These are phyloP conservation scores for Bombus balteatus DNA, from an alignment of 1,140 invertebrate species.

Conservation along the genomic window DNA sequence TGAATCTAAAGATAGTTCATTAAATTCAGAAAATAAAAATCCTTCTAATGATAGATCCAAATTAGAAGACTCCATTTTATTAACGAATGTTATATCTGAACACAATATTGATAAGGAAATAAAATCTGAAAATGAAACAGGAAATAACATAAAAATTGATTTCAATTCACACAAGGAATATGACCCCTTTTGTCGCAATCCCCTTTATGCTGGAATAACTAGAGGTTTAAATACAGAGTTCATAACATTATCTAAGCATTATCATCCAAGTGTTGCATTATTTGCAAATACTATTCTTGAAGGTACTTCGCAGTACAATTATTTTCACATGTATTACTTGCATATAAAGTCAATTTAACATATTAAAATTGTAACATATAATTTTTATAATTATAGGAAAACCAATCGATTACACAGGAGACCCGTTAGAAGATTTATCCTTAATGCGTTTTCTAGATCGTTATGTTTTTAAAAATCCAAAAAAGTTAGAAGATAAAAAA, in stretches of 20 bases:
- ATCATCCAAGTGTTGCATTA: conserved; percentile 94
- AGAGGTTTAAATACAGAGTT: conserved; percentile 89
- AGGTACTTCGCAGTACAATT: conserved; percentile 77
- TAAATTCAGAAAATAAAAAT: conserved; percentile 27
- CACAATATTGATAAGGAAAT: conserved; percentile 21
- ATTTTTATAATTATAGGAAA: conserved; percentile 82
- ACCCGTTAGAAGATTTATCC: conserved; percentile 96
- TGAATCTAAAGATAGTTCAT: conserved; percentile 55
- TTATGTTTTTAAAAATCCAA: conserved; percentile 98
- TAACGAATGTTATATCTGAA: conserved; percentile 71
- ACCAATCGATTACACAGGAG: conserved; percentile 92
- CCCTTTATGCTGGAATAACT: conserved; percentile 90
- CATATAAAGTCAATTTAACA: not conserved
- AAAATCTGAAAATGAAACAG: conserved; percentile 20
- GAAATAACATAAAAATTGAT: conserved; percentile 69
- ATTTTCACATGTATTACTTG: not conserved
- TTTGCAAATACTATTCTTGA: conserved; percentile 93
- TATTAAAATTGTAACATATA: not conserved
- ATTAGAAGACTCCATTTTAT: conserved; percentile 75
- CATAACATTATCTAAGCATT: conserved; percentile 88
- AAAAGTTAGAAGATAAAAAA: conserved; percentile 84
- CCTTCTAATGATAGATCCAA: conserved; percentile 47
- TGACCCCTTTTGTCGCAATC: conserved; percentile 91
- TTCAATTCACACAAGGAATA: conserved; percentile 82
- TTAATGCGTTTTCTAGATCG: conserved; percentile 95